phyloP scores from a whole-genome alignment of 2,113 vertebrate species.

The Anhinga rufa region DNA sequence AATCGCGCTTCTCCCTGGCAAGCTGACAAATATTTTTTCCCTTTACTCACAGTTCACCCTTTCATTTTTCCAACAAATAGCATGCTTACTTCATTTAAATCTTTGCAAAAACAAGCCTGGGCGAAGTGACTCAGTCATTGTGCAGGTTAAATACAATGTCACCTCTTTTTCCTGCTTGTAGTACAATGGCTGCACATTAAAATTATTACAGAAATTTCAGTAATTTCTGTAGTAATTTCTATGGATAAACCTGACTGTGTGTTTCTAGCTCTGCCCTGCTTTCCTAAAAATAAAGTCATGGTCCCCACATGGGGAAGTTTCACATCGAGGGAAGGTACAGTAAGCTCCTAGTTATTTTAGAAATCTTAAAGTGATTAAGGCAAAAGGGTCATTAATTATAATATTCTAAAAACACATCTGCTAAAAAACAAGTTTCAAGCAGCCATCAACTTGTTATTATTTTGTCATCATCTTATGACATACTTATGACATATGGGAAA shows the following conservation, averaged over 20 bases:
- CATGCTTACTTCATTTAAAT: not conserved
- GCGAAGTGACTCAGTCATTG: not conserved
- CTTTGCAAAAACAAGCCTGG: not conserved
- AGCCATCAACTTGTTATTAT: not conserved
- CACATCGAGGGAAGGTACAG: not conserved
- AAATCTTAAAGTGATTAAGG: constrained; percentile 31
- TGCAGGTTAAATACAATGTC: not conserved
- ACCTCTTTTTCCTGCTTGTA: not conserved
- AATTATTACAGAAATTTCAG: not conserved
- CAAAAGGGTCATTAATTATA: constrained; percentile 6
- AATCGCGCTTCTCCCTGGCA: not conserved
- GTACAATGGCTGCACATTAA: not conserved
- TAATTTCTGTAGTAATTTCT: not conserved
- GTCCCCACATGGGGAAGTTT: not conserved
- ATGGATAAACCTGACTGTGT: not conserved
- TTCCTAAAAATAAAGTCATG: not conserved
- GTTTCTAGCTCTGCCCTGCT: not conserved
- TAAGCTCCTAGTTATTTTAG: not conserved
- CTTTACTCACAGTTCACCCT: not conserved
- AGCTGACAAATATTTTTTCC: not conserved
- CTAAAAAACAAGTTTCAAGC: constrained; percentile 20
- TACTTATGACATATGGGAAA: not conserved
- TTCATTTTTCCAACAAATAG: not conserved
- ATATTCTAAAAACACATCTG: constrained; percentile 7
- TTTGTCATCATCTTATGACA: constrained; percentile 13